These are phyloP conservation scores for Cheilosia vernalis DNA, from an alignment of 2,888 invertebrate species.

Conservation along the genomic window DNA sequence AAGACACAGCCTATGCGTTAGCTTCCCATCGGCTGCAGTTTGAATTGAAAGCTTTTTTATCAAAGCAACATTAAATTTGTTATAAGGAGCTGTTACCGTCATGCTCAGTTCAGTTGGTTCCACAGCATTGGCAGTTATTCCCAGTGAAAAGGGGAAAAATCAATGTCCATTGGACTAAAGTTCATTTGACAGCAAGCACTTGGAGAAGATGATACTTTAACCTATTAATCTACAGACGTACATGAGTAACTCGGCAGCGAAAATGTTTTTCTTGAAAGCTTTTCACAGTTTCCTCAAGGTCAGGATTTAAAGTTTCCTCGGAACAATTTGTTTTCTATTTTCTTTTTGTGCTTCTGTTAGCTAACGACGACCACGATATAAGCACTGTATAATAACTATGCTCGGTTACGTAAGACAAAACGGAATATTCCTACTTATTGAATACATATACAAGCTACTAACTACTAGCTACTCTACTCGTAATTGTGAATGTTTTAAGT, in stretches of 20 bases:
- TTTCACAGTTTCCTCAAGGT: conserved; percentile 61
- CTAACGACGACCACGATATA: conserved; percentile 11
- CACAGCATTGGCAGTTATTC: conserved; percentile 56
- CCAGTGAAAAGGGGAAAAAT: conserved; percentile 39
- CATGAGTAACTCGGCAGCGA: conserved; percentile 64
- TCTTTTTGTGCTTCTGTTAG: conserved; percentile 16
- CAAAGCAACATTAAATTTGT: conserved; percentile 30
- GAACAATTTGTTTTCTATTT: conserved; percentile 6
- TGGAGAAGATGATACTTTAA: conserved; percentile 60
- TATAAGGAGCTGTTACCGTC: conserved; percentile 47
- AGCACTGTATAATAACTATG: background rate
- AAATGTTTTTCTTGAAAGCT: conserved; percentile 57
- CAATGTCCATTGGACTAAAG: conserved; percentile 48
- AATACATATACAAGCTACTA: too few species aligned
- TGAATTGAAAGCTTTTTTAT: conserved; percentile 7
- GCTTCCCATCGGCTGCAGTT: conserved; percentile 23
- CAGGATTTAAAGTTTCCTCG: conserved; percentile 55
- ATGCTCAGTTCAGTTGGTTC: conserved; percentile 55
- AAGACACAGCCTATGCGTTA: conserved; percentile 13
- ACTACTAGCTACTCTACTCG: too few species aligned
- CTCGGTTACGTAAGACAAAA: too few species aligned
- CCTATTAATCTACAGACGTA: conserved; percentile 61
- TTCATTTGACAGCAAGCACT: conserved; percentile 54
- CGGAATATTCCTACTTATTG: too few species aligned
- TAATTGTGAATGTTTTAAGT: too few species aligned